Evolutionary conservation across 2,797 vertebrate genomes (phyloP).

Genomic region (Gallirallus australis): DNA sequence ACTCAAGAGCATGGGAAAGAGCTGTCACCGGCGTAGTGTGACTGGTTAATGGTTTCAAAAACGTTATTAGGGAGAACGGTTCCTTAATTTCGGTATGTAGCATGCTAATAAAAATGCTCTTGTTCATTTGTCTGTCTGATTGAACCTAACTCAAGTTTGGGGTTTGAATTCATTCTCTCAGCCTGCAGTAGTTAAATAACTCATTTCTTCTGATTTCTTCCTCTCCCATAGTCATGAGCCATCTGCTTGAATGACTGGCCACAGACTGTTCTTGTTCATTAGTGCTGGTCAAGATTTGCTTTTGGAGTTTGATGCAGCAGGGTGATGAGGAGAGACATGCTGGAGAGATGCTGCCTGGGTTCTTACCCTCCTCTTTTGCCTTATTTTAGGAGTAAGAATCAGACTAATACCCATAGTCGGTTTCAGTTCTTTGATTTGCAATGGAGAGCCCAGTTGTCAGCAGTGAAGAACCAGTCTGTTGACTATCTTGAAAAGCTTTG

Average conservation of each 20-base stretch:
- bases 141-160: background rate
- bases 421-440: background rate
- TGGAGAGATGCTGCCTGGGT: background rate
- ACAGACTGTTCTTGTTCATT: background rate
- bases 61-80: background rate
- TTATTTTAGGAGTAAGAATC: background rate
- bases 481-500: background rate
- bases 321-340: background rate
- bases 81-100: background rate
- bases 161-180: background rate
- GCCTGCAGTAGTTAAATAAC: background rate
- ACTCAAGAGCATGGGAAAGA: constrained; percentile 26
- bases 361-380: background rate
- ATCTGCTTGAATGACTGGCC: background rate
- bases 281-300: background rate
- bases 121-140: background rate
- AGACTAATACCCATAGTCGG: rapidly evolving
- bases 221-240: background rate
- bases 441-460: background rate
- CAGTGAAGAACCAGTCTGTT: background rate
- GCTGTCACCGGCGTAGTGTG: background rate
- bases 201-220: background rate
- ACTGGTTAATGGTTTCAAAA: constrained; percentile 11
- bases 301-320: background rate
- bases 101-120: background rate